Conservation (phyloP, 2,113 vertebrate species). For the Notechis scutatus region DNA sequence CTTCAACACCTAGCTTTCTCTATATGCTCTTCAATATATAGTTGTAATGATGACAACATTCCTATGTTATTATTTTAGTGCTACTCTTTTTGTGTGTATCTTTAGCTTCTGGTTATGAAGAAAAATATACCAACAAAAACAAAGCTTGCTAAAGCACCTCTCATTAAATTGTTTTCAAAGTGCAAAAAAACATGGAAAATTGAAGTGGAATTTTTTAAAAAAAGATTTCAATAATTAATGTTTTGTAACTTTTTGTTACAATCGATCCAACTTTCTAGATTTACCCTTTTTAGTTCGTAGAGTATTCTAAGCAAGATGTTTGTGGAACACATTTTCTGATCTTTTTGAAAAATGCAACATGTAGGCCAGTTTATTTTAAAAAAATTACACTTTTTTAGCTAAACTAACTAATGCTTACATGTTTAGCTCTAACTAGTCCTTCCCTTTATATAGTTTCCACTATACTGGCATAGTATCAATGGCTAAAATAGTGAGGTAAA, state of each 20-base stretch:
- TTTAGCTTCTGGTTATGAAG: background rate
- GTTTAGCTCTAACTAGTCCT: constrained; percentile 3
- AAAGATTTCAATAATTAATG: background rate
- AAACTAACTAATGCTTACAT: background rate
- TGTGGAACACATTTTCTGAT: background rate
- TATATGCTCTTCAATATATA: background rate
- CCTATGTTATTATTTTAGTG: background rate
- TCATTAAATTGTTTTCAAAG: constrained; percentile 14
- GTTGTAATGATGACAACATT: constrained; percentile 3
- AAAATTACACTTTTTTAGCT: background rate
- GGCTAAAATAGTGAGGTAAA: background rate
- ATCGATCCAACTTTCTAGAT: background rate
- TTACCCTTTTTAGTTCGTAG: background rate
- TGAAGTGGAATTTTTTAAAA: constrained; percentile 4
- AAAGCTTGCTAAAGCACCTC: constrained; percentile 9
- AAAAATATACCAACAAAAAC: background rate
- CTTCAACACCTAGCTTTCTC: constrained; percentile 22
- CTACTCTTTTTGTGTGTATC: background rate
- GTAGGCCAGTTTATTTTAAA: background rate
- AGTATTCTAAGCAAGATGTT: constrained; percentile 4
- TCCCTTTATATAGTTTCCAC: background rate
- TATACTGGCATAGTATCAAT: background rate
- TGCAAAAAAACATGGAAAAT: constrained; percentile 9
- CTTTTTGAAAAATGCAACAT: constrained; percentile 1
- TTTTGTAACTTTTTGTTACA: constrained; percentile 3